These are phyloP conservation scores for Cotesia vestalis DNA, from an alignment of 1,140 invertebrate species.

Conservation along the genomic window DNA sequence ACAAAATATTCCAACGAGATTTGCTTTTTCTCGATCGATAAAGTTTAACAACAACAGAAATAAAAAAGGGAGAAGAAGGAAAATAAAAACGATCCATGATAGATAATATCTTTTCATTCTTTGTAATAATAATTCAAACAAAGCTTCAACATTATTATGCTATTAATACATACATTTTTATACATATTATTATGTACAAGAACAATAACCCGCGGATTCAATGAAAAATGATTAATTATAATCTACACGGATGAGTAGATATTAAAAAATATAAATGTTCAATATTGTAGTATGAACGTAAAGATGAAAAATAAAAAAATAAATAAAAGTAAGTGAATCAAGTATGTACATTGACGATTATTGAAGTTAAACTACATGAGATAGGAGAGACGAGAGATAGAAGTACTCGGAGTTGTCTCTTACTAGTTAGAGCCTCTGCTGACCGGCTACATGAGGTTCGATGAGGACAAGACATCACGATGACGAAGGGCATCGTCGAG, in stretches of 20 bases:
- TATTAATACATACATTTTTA: no score
- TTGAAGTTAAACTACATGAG: conserved; percentile 4
- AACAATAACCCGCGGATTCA: neutral
- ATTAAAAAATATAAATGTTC: neutral
- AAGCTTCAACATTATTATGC: no score
- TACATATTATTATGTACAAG: neutral
- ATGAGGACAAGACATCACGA: conserved; percentile 30
- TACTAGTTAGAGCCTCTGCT: conserved; percentile 2
- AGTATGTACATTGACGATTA: neutral
- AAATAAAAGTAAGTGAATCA: conserved; percentile 1
- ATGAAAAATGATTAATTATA: conserved; percentile 3
- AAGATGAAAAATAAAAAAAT: neutral
- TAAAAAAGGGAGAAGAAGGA: no score
- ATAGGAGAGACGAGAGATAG: neutral
- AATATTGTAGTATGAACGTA: no score
- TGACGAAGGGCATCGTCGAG: conserved; percentile 38
- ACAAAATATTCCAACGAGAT: conserved; percentile 23
- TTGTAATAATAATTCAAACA: no score
- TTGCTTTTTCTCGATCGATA: conserved; percentile 5
- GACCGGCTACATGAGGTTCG: conserved; percentile 9
- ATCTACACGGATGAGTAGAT: conserved; percentile 31
- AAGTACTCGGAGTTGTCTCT: neutral
- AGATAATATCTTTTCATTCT: no score
- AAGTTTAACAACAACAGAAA: no score
- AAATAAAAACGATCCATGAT: no score